These are phyloP conservation scores for Dryococelus australis DNA, from an alignment of 2,888 invertebrate species.

Conservation along the genomic window DNA sequence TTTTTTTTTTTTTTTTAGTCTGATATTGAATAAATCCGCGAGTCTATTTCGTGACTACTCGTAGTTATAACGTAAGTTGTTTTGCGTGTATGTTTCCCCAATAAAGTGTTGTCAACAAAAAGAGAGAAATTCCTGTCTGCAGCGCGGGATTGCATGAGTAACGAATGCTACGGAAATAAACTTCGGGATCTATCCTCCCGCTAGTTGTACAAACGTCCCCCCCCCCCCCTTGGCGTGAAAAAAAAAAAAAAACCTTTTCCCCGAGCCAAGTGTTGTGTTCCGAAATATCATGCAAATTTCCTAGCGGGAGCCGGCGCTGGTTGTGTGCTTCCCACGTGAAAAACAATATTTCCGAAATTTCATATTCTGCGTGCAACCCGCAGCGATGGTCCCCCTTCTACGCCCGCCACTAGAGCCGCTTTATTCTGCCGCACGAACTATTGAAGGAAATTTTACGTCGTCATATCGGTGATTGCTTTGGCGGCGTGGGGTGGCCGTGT, in stretches of 20 bases:
- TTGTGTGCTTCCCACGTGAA: not conserved
- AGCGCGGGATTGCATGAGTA: not conserved
- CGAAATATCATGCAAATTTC: not conserved
- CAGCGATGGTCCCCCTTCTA: not conserved
- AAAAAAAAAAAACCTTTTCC: not conserved
- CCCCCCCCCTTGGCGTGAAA: not conserved
- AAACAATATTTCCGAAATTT: constrained; percentile 5
- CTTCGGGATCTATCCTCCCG: not conserved
- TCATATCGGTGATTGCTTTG: not conserved
- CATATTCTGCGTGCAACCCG: not conserved
- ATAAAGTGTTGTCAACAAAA: too few species aligned
- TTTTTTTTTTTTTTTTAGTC: too few species aligned
- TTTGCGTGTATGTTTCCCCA: too few species aligned
- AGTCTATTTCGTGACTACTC: too few species aligned
- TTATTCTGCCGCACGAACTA: constrained; percentile 16
- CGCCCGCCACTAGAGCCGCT: not conserved
- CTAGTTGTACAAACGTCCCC: not conserved
- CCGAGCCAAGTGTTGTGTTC: not conserved
- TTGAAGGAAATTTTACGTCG: constrained; percentile 10
- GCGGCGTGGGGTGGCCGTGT: not conserved
- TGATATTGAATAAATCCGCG: too few species aligned
- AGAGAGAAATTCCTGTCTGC: not conserved
- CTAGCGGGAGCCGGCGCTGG: not conserved
- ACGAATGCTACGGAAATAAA: not conserved
- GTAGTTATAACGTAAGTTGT: too few species aligned